Base-by-base conservation (phyloP, 2,113 vertebrate genomes). In the Opisthocomus hoazin region DNA sequence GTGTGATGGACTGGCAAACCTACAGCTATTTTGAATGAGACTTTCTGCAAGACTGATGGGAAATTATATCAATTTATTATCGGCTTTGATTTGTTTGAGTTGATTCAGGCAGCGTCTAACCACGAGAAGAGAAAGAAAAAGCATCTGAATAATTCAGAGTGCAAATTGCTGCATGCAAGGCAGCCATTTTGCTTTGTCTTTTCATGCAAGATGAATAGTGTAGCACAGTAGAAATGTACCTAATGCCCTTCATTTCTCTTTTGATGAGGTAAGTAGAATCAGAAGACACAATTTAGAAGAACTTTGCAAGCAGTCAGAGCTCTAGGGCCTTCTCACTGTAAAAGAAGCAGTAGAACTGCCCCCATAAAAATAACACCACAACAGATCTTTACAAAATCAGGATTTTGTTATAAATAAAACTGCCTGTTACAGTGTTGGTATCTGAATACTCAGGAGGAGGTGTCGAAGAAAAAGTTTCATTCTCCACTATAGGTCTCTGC, bases 131-230 rank as follows among this genome's bases (percentile, higher is more conserved):
- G 46, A 90, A 91, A 92, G 53, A 68, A 84, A 95, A 94, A 79
- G 69, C 80, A 94, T 76, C n/a, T 92, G 83, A 90, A 90, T 95
- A 93, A 90, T 93, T 90, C 81, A 92, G 76, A 89, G 70, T 48
- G 82, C 51, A 96, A 94, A 92, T 30, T 93, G 78, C 80, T 89
- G 63, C 46, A 70, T 57, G 60, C n/a, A 56, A 92, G 85, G 92
- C 61, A 93, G 90, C 89, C 92, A 97, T 96, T 94, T 95, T 95
- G 86, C 86, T 87, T 95, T 91, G 90, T 89, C 94, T 94, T 84
- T 92, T 84, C 90, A 36, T 73, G 15, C 32, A 71, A 95, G 83
- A 89, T 91, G 84, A 89, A 92, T 76, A 89, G 61, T 36, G 30
- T 54, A 84, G 74, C 79, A 87, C 34, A 81, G 57, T 27, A 92